Percentiles rank a stretch among this genome's conserved stretches.
These are phyloP conservation scores for Parauchenoglanis punctatus DNA, from an alignment of 2,797 vertebrate species.

Conservation along the genomic window DNA sequence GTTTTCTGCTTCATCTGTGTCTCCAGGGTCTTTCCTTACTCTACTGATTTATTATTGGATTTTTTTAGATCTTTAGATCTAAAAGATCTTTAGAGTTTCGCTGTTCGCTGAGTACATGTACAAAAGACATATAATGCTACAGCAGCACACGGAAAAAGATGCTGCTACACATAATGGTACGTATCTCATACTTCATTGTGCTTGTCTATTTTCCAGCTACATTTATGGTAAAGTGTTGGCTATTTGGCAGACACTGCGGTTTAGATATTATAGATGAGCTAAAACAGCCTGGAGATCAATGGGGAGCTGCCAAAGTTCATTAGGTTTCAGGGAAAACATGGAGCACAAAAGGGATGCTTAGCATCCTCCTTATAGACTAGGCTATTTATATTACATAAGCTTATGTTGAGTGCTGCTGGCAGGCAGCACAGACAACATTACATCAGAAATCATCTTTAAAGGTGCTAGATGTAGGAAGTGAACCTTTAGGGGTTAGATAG, in stretches of 20 bases:
- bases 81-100: neutral
- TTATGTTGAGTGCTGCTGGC: neutral
- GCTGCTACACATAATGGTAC: neutral
- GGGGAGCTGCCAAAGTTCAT: slow-evolving; percentile 13
- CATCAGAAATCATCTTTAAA: slow-evolving; percentile 10
- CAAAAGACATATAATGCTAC: neutral
- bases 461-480: neutral
- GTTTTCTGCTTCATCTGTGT: slow-evolving; percentile 26
- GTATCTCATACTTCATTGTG: neutral
- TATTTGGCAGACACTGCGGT: neutral
- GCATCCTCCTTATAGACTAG: neutral
- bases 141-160: neutral
- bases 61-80: neutral
- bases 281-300: slow-evolving; percentile 25
- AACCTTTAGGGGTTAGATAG: neutral
- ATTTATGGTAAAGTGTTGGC: neutral
- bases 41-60: neutral
- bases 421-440: neutral
- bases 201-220: neutral
- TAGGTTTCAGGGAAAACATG: slow-evolving; percentile 4
- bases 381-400: neutral
- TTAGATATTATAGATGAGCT: slow-evolving; percentile 1
- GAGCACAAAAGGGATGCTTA: neutral
- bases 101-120: neutral
- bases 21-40: slow-evolving; percentile 1